Conservation (phyloP, 2,113 vertebrate genomes). For the Astur gentilis region DNA sequence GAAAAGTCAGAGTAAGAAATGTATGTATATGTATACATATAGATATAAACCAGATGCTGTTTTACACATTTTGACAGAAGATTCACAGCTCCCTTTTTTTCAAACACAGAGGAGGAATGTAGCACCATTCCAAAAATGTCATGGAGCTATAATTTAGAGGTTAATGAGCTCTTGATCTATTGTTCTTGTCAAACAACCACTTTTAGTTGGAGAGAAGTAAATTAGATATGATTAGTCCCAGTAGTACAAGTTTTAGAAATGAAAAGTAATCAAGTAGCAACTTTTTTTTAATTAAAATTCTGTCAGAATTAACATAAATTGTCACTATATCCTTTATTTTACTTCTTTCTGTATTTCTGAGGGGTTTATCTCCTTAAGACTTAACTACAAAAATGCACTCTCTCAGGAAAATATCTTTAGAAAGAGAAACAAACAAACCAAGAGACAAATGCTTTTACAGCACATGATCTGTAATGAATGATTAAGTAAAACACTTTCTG, state of each 20-base stretch:
- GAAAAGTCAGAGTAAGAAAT: background rate
- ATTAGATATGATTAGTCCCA: conserved; percentile 46
- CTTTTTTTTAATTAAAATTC: conserved; percentile 60
- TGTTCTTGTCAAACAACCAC: conserved; percentile 30
- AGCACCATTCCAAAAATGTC: conserved; percentile 15
- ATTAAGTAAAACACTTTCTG: conserved; percentile 84
- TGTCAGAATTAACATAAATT: conserved; percentile 17
- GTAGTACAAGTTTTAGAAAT: conserved; percentile 47
- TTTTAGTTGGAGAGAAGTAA: conserved; percentile 21
- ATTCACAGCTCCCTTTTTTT: background rate
- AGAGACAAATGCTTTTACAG: conserved; percentile 70
- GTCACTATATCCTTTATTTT: background rate
- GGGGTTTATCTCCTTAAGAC: background rate
- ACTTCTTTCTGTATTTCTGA: background rate
- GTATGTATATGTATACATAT: accelerated
- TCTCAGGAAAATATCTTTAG: background rate
- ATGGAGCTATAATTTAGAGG: conserved; percentile 21
- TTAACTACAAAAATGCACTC: background rate
- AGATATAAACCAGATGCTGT: background rate
- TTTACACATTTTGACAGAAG: background rate
- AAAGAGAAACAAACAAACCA: conserved; percentile 39
- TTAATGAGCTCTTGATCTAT: conserved; percentile 31
- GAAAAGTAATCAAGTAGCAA: conserved; percentile 57
- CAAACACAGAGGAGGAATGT: background rate
- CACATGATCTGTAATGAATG: conserved; percentile 79